These are phyloP conservation scores for Ictalurus furcatus DNA, from an alignment of 2,113 vertebrate genomes.

Conservation along the genomic window DNA sequence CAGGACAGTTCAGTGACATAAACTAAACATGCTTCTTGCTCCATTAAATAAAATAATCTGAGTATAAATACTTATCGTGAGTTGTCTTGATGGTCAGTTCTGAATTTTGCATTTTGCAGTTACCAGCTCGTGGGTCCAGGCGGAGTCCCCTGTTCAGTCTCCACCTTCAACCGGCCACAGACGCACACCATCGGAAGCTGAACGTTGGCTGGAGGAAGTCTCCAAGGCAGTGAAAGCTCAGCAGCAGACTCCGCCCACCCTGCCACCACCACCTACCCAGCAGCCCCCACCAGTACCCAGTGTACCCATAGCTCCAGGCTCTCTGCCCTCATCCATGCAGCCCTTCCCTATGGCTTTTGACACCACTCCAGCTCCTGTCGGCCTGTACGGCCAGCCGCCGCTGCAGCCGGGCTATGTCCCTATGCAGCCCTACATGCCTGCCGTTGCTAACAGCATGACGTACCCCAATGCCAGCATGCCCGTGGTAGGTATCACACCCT, in stretches of 20 bases:
- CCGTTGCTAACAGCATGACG: constrained; percentile 78
- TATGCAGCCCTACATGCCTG: constrained; percentile 78
- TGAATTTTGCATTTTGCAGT: constrained; percentile 47
- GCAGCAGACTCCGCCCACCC: constrained; percentile 69
- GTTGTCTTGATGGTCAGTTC: neutral
- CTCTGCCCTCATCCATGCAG: constrained; percentile 76
- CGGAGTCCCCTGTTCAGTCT: constrained; percentile 63
- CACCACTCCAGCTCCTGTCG: constrained; percentile 69
- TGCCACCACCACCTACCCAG: constrained; percentile 64
- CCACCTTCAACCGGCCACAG: constrained; percentile 78
- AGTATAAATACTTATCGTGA: neutral
- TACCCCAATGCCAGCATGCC: constrained; percentile 81
- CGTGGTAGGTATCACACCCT: constrained; percentile 89
- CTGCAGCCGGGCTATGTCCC: constrained; percentile 80
- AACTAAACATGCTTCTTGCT: neutral
- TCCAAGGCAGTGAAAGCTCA: constrained; percentile 82
- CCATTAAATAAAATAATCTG: neutral
- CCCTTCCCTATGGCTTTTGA: constrained; percentile 78
- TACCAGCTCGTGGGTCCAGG: constrained; percentile 67
- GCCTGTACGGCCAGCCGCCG: constrained; percentile 75
- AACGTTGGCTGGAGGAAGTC: constrained; percentile 89
- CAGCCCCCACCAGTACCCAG: constrained; percentile 56
- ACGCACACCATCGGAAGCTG: constrained; percentile 87
- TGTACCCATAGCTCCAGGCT: constrained; percentile 63
- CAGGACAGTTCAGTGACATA: neutral